These are phyloP conservation scores for Sebastes steindachneri DNA, from an alignment of 2,797 vertebrate genomes.

Conservation along the genomic window DNA sequence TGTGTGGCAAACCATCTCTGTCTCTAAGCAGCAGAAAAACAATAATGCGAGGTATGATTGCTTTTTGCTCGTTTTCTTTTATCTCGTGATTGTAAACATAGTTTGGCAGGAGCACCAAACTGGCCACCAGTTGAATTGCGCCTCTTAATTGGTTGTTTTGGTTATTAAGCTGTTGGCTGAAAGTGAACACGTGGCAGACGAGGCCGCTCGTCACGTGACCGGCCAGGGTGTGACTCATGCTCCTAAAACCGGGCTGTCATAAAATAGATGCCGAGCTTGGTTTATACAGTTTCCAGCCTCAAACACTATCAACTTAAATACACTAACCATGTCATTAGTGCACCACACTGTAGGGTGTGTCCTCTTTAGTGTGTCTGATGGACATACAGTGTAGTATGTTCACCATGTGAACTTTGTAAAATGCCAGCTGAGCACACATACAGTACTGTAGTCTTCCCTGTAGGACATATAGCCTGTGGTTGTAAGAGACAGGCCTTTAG, in stretches of 20 bases:
- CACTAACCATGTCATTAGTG: conserved; percentile 69
- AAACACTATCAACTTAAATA: conserved; percentile 59
- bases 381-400: conserved; percentile 23
- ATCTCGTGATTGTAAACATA: background rate
- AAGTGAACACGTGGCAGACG: conserved; percentile 20
- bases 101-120: background rate
- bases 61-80: background rate
- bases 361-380: conserved; percentile 16
- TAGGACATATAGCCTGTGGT: background rate
- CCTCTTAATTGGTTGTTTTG: conserved; percentile 26
- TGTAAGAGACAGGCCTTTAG: background rate
- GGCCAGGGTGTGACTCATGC: conserved; percentile 56
- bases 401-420: background rate
- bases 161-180: conserved; percentile 33
- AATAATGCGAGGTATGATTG: background rate
- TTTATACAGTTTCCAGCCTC: conserved; percentile 65
- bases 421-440: conserved; percentile 3
- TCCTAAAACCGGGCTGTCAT: conserved; percentile 39
- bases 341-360: conserved; percentile 63
- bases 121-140: background rate
- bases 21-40: background rate
- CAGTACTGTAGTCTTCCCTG: background rate
- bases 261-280: conserved; percentile 54
- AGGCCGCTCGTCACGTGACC: conserved; percentile 18
- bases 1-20: background rate